phyloP scores from a whole-genome alignment of 2,797 vertebrate species.

The Rhynchotus rufescens region DNA sequence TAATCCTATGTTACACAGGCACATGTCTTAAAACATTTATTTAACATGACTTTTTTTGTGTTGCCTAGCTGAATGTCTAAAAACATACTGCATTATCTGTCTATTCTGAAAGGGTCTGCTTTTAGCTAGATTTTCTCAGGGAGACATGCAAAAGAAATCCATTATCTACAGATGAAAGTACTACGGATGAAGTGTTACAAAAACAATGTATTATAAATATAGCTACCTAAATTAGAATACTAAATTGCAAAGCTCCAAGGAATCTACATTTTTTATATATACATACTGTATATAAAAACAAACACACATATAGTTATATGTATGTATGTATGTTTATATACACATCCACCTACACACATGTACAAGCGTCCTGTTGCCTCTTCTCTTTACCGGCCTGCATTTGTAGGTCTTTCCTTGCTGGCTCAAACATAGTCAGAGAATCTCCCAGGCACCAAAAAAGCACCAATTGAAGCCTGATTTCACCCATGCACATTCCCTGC shows the following conservation, averaged over 20 bases:
- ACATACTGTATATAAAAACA: background rate
- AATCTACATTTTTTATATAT: background rate
- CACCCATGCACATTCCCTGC: background rate
- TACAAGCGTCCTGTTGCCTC: background rate
- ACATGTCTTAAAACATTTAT: background rate
- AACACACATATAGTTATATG: background rate
- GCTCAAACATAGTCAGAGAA: background rate
- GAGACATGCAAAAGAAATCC: constrained; percentile 5
- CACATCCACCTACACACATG: background rate
- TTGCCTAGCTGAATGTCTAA: background rate
- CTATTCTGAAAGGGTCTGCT: background rate
- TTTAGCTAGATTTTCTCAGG: constrained; percentile 17
- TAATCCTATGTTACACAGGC: background rate
- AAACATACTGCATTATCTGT: background rate
- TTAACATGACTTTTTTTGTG: background rate
- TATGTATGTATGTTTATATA: background rate
- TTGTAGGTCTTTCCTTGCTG: background rate
- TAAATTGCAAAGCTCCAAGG: background rate
- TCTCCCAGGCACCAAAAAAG: background rate
- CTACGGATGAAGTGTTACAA: background rate
- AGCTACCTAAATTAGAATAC: background rate
- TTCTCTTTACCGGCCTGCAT: background rate
- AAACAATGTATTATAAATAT: background rate
- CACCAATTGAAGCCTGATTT: background rate
- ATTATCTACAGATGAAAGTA: constrained; percentile 31